Percentiles rank a stretch among this genome's conserved stretches.
Evolutionary conservation across 1,140 invertebrate genomes (phyloP).

Genomic region (Drosophila punjabiensis): DNA sequence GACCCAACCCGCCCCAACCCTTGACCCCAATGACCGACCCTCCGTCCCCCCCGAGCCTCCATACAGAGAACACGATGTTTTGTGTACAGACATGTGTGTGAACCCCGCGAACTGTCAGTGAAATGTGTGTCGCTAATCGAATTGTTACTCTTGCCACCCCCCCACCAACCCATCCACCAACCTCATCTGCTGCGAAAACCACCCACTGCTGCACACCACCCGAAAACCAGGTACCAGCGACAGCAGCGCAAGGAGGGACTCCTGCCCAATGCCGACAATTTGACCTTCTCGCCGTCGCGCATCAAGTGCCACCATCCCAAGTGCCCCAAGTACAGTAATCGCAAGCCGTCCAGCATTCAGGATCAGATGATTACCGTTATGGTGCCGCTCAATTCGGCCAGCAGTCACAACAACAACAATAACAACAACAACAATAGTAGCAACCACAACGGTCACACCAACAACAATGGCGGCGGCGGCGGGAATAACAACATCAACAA

Average conservation of each 20-base stretch:
- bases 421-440: constrained; percentile 21
- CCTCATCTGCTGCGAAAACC: too few species aligned
- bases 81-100: constrained; percentile 56
- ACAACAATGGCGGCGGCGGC: neutral
- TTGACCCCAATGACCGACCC: constrained; percentile 7
- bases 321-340: constrained; percentile 83
- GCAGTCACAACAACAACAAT: constrained; percentile 64
- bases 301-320: constrained; percentile 85
- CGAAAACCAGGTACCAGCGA: constrained; percentile 70
- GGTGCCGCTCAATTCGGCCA: constrained; percentile 83
- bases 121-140: constrained; percentile 55
- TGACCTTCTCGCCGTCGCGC: constrained; percentile 84
- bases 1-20: constrained; percentile 10
- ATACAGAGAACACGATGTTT: constrained; percentile 58
- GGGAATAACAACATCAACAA: constrained; percentile 1
- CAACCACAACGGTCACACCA: constrained; percentile 36
- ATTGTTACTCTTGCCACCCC: constrained; percentile 12
- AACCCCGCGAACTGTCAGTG: constrained; percentile 21
- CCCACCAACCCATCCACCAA: neutral
- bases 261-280: constrained; percentile 82
- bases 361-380: constrained; percentile 85
- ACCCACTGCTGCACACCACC: too few species aligned
- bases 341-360: constrained; percentile 83
- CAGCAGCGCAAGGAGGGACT: constrained; percentile 84
- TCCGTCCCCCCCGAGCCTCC: neutral